Evolutionary conservation across 2,888 invertebrate species (phyloP), one percentile per base, ranked within the genome.

Genomic region (Caenorhabditis japonica): DNA sequence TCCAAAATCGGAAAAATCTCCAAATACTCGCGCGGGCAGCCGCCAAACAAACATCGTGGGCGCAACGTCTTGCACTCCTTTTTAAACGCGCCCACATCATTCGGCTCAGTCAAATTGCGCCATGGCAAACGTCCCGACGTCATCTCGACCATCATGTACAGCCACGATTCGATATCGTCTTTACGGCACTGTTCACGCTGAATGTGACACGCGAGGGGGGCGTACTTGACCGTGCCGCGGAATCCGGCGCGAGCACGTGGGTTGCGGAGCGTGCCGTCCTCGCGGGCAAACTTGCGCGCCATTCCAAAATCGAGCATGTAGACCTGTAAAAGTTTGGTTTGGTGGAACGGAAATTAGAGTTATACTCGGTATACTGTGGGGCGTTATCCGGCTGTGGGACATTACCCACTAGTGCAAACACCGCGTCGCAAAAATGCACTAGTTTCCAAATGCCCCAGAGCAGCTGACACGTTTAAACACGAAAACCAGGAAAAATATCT

Each of bases 161-260:
- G 59, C 85, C 83, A 85, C 19, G 77, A 75, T 60, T 84, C 84
- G 43, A 82, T 76, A 51, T 84, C 84, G 59, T 84, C 83, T 51
- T 80, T 75, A n/a, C 82, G 62, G 55, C 79, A 79, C 55, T 79
- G 81, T 38, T 81, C 81, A 23, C 81, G 49, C 60, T 75, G 76
- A 41, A 79, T 73, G 62, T 81, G 81, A 56, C 81, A 81, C 13
- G 79, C 79, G 10, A 81, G 51, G 17, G 81, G 77, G 12, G 79
- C 79, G 47, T 81, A 79, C 47, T 81, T 81, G 21, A 81, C 79
- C 8, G 81, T 81, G 8, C 81, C 81, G 39, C 79, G 76, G 61
- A 81, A 81, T 27, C 79, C 77, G 30, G 77, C 79, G 25, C 64
- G 66, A 7, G 70, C 73, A 36, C 74, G 47, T 10, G 81, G 81